Conservation (phyloP, 2,888 invertebrate species). For the Conops quadrifasciatus region DNA sequence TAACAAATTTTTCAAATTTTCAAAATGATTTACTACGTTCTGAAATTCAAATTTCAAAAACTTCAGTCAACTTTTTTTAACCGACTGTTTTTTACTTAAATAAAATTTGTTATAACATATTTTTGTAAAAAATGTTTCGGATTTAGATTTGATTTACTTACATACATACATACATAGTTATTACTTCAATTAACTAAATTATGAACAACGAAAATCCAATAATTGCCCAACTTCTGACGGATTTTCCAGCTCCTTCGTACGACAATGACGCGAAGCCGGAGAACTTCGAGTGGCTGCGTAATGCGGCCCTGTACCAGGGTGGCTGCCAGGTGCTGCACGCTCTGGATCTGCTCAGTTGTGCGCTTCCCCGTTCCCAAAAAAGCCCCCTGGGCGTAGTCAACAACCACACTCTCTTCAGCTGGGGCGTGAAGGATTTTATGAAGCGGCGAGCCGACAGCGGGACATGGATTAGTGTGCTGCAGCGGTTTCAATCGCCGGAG, state of each 20-base stretch:
- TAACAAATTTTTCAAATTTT: not conserved
- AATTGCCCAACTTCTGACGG: not conserved
- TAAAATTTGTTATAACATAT: slow-evolving; percentile 4
- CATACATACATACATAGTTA: not conserved
- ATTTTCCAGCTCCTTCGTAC: not conserved
- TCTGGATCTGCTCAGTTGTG: not conserved
- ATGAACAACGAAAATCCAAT: not conserved
- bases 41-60: not conserved
- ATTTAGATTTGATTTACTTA: slow-evolving; percentile 7
- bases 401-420: slow-evolving; percentile 7
- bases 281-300: not conserved
- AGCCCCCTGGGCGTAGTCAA: not conserved
- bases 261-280: not conserved
- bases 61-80: slow-evolving; percentile 32
- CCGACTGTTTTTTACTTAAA: slow-evolving; percentile 22
- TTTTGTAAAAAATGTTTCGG: slow-evolving; percentile 18
- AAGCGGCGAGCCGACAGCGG: not conserved
- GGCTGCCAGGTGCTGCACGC: slow-evolving; percentile 2
- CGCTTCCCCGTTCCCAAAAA: not conserved
- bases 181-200: not conserved
- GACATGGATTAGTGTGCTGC: not conserved
- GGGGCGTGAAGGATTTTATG: slow-evolving; percentile 16
- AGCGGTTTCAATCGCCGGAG: no score
- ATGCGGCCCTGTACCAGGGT: slow-evolving; percentile 14
- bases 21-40: not conserved